Base-by-base conservation (phyloP, 2,888 invertebrate genomes). In the Branchellion lobata region DNA sequence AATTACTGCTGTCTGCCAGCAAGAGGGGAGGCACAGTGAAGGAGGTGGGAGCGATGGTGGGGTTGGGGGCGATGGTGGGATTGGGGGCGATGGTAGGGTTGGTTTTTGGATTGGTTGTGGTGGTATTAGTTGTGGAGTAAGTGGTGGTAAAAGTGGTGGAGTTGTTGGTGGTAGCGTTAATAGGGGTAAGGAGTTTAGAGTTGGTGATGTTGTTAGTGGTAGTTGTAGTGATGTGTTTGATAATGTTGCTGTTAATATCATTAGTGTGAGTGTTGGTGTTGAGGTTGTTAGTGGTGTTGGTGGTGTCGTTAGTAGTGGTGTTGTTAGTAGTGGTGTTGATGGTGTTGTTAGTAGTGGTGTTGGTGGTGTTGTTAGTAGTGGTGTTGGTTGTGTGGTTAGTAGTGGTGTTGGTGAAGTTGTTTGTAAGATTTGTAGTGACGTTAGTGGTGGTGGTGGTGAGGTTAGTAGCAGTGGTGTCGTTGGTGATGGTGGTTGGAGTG, bases 1-100 rank as follows among this genome's bases (percentile, higher is more conserved):
- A 90, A 61, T 87, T 86, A 82, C 91, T 90, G 83, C 90, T 91
- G 65, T 86, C 85, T 27, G 87, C 87, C 5, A 89, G 83, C 18
- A 85, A 81, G 29, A 85, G 79, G 3, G 85, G 84, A 18, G 61
- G 8, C 21, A 14, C 21, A 8, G 33, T 36, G 73, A 18, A 21
- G 11, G 29, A 51, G 21, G 61, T 1, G 5, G 61, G 51, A n/a
- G 61, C 47, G 5, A 57, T 0, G 21, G 53, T 51, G 11, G 76
- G 18, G 27, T 18, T 24, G 29, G 53, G 65, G 27, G 69, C 24
- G 21, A 1, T 21, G n/a, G 27, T 1, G 65, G 69, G 47, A n/a
- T n/a, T n/a, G 29, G n/a, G 24, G 11, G 14, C 1, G 8, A 47
- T 18, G 40, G 36, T 8, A 40, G 14, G 40, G 14, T 40, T 40